Evolutionary conservation across 35 echinoderm and acorn worm species (phyloP).

Genomic region (Apostichopus parvimensis): DNA sequence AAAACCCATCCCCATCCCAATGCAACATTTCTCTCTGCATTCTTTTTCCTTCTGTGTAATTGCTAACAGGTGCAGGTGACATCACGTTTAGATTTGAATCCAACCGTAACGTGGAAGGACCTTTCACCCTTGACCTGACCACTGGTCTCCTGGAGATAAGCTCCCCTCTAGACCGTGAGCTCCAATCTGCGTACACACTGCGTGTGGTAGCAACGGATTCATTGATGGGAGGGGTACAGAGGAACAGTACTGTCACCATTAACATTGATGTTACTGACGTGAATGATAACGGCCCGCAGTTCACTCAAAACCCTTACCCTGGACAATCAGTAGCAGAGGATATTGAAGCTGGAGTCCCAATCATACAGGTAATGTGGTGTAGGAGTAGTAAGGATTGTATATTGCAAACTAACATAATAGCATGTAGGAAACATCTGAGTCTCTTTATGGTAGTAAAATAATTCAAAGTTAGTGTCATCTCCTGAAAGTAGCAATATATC

Average conservation of each 20-base stretch:
- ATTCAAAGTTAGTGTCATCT: no score
- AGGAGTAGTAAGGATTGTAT: background rate
- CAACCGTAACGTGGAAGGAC: conserved; percentile 49
- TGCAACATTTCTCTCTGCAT: no score
- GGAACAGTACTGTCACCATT: conserved; percentile 55
- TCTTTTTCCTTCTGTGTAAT: background rate
- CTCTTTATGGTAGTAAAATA: no score
- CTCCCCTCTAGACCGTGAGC: conserved; percentile 65
- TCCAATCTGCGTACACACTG: conserved; percentile 61
- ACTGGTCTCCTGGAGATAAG: conserved; percentile 69
- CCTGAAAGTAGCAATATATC: no score
- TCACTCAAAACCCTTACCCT: conserved; percentile 69
- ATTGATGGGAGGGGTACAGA: conserved; percentile 10
- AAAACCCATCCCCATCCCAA: no score
- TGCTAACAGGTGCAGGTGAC: background rate
- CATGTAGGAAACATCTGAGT: no score
- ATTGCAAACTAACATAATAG: no score
- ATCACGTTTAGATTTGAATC: conserved; percentile 75
- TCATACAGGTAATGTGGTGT: conserved; percentile 57
- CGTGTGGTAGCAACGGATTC: conserved; percentile 60
- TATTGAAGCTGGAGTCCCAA: conserved; percentile 34
- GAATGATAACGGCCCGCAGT: conserved; percentile 86
- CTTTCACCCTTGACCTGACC: conserved; percentile 62
- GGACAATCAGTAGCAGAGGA: conserved; percentile 63
- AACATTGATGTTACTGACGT: conserved; percentile 72